Evolutionary conservation across 2,888 invertebrate genomes (phyloP).

Genomic region (Periphyllus acericola): DNA sequence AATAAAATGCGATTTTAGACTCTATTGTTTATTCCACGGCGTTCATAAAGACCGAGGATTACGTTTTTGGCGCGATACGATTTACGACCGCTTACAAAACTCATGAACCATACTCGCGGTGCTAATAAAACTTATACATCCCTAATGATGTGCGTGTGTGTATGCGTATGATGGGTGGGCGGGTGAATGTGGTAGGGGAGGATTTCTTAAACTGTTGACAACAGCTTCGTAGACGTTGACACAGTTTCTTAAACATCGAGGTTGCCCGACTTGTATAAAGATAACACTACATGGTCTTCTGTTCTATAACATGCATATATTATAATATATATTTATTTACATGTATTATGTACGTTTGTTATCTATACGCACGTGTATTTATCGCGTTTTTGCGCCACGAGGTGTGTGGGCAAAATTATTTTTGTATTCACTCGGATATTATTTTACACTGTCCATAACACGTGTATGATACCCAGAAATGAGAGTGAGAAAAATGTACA

Average conservation of each 20-base stretch:
- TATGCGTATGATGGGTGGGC: not conserved
- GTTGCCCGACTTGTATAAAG: not conserved
- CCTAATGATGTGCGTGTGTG: not conserved
- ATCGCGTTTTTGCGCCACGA: not conserved
- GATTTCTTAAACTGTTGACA: not conserved
- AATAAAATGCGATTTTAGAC: not conserved
- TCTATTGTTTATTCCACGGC: not conserved
- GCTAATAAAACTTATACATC: not conserved
- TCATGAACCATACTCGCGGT: not conserved
- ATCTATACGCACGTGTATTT: not conserved
- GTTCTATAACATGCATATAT: not conserved
- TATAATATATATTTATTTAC: too few relatives aligned
- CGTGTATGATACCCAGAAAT: not conserved
- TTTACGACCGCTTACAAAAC: not conserved
- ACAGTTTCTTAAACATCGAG: not conserved
- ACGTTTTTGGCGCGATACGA: not conserved
- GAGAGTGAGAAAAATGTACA: too few relatives aligned
- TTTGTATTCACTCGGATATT: too few relatives aligned
- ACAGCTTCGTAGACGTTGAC: conserved; percentile 6
- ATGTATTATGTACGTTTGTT: not conserved
- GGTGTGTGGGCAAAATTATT: too few relatives aligned
- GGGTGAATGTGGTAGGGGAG: not conserved
- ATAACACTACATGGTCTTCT: not conserved
- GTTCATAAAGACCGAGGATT: not conserved
- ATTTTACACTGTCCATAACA: not conserved